phyloP scores from a whole-genome alignment of 2,797 vertebrate genomes.

The Anabacerthia variegaticeps region DNA sequence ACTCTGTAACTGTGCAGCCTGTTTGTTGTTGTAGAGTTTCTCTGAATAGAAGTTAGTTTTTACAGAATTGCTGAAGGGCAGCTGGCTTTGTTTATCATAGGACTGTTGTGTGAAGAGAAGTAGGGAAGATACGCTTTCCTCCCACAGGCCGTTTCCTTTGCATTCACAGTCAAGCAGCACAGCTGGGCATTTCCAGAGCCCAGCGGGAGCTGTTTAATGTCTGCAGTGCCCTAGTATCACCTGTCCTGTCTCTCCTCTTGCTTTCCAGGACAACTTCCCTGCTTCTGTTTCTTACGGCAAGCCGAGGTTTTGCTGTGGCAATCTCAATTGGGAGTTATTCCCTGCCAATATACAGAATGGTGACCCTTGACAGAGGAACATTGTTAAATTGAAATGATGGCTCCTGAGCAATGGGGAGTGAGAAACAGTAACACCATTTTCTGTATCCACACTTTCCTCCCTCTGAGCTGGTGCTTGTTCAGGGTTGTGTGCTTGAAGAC shows the following conservation, averaged over 20 bases:
- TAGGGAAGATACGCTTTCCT: neutral
- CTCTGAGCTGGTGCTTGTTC: neutral
- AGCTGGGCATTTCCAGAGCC: neutral
- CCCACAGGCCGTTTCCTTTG: neutral
- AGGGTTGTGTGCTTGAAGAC: neutral
- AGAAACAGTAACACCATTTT: neutral
- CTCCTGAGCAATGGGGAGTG: neutral
- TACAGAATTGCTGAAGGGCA: neutral
- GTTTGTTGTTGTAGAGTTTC: slow-evolving; percentile 5
- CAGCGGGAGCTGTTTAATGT: slow-evolving; percentile 10
- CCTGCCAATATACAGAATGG: neutral
- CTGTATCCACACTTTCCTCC: neutral
- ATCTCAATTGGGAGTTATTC: neutral
- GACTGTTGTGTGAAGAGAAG: slow-evolving; percentile 7
- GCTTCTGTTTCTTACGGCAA: neutral
- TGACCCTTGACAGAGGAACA: neutral
- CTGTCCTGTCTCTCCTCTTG: neutral
- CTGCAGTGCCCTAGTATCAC: neutral
- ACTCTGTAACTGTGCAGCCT: neutral
- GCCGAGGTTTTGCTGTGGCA: neutral
- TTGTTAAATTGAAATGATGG: neutral
- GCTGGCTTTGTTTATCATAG: neutral
- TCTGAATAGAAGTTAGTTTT: neutral
- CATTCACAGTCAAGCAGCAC: neutral
- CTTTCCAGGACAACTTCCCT: neutral